Evolutionary conservation across 2,113 vertebrate genomes (phyloP), one percentile per base, ranked within the genome.

Genomic region (Microtus montanus): DNA sequence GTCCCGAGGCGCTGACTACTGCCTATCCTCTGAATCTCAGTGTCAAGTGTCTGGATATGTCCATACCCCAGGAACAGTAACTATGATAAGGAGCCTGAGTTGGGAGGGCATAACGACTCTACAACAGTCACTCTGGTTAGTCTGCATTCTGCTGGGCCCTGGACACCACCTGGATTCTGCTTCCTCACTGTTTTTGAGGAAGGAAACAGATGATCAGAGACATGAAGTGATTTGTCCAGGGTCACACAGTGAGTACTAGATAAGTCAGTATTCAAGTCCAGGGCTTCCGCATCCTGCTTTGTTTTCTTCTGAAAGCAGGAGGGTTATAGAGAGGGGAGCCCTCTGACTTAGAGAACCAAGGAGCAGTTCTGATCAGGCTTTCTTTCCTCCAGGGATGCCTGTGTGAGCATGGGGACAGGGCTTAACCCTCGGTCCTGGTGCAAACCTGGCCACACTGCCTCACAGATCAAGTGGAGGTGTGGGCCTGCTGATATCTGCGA

Each of bases 201-300:
- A 96, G 87, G 66, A 75, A 93, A 64, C 8, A 15, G 66, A 77
- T 19, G 75, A 75, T 44, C 68, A 87, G 93, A 94, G 14, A 93
- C 6, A 58, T 47, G 22, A 92, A 95, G 47, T 38, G 61, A 71
- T 79, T 87, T 87, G 47, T 33, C 75, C 74, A 41, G 95, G 86
- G 82, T 89, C 83, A 89, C 52, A 77, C 13, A 35, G 35, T 33
- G 12, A 92, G 61, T 82, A 47, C 68, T 61, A 74, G 87, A 33
- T 83, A 78, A 95, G 44, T 77, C 35, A 73, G 38, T 52, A 73
- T 41, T 89, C 6, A 3, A 92, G 49, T 28, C 33, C 84, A 79
- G 71, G 70, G 15, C 71, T 90, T 95, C 87, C 70, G 63, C 87
- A 75, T 66, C 26, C 26, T 28, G 10, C 58, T 52, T 22, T 61